phyloP scores from a whole-genome alignment of 1,140 invertebrate species.

The Penaeus chinensis region DNA sequence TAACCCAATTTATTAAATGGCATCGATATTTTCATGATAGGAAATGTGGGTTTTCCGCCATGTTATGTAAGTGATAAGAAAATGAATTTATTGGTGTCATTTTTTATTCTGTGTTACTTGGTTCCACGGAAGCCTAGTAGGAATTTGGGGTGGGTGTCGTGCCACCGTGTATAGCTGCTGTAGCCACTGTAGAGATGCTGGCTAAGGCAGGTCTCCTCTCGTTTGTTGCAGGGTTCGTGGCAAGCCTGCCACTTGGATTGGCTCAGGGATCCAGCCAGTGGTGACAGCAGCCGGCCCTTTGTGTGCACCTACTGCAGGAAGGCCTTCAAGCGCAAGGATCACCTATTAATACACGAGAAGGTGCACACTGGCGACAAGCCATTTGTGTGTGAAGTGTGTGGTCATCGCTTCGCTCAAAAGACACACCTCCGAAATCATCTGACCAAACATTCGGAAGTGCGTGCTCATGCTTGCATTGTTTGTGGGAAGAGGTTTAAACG shows the following conservation, averaged over 20 bases:
- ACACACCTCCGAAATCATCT: constrained; percentile 63
- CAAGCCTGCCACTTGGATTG: constrained; percentile 56
- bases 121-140: constrained; percentile 7
- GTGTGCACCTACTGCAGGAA: constrained; percentile 75
- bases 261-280: constrained; percentile 47
- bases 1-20: no score
- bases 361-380: constrained; percentile 76
- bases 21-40: no score
- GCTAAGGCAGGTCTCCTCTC: constrained; percentile 59
- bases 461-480: constrained; percentile 58
- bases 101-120: no score
- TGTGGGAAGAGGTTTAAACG: constrained; percentile 63
- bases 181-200: constrained; percentile 52
- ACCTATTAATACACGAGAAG: constrained; percentile 77
- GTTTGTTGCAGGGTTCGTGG: constrained; percentile 56
- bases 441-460: constrained; percentile 63
- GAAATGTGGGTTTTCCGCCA: no score
- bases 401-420: constrained; percentile 61
- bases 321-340: constrained; percentile 77
- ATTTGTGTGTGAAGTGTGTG: constrained; percentile 65
- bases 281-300: constrained; percentile 73
- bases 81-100: no score
- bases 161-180: constrained; percentile 7
- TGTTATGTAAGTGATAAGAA: no score
- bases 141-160: constrained; percentile 18